phyloP scores from a whole-genome alignment of 2,113 vertebrate species.

The Capreolus pygargus region DNA sequence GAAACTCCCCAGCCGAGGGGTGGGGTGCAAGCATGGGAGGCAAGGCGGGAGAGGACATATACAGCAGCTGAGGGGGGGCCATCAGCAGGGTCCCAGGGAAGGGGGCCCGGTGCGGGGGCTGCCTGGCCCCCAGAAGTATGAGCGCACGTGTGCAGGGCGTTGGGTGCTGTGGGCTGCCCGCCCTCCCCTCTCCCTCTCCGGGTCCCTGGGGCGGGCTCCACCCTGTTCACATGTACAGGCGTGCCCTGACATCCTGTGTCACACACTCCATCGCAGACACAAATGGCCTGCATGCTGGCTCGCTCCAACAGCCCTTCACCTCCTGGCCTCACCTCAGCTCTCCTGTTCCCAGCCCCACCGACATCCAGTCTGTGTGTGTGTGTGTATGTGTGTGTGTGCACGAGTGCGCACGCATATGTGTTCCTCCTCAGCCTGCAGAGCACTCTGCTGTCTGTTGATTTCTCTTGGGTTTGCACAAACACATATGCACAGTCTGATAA shows the following conservation, averaged over 20 bases:
- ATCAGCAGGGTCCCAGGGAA: not conserved
- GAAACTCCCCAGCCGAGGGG: not conserved
- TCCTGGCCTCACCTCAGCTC: not conserved
- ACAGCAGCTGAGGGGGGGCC: not conserved
- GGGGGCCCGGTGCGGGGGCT: not conserved
- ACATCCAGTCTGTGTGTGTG: not conserved
- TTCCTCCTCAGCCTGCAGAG: not conserved
- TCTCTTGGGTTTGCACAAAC: not conserved
- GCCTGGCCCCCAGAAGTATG: not conserved
- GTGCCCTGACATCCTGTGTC: not conserved
- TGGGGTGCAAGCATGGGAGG: accelerated
- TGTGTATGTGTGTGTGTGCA: not conserved
- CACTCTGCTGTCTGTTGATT: not conserved
- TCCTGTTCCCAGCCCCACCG: not conserved
- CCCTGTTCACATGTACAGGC: not conserved
- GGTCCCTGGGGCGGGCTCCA: not conserved
- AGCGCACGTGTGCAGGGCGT: not conserved
- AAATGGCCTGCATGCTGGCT: not conserved
- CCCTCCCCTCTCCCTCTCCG: not conserved
- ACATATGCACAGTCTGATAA: not conserved
- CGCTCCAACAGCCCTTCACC: not conserved
- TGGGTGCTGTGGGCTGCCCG: not conserved
- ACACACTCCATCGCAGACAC: not conserved
- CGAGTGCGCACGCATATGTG: not conserved
- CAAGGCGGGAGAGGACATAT: not conserved